Evolutionary conservation across 2,888 invertebrate species (phyloP).

Genomic region (Brassicogethes aeneus): DNA sequence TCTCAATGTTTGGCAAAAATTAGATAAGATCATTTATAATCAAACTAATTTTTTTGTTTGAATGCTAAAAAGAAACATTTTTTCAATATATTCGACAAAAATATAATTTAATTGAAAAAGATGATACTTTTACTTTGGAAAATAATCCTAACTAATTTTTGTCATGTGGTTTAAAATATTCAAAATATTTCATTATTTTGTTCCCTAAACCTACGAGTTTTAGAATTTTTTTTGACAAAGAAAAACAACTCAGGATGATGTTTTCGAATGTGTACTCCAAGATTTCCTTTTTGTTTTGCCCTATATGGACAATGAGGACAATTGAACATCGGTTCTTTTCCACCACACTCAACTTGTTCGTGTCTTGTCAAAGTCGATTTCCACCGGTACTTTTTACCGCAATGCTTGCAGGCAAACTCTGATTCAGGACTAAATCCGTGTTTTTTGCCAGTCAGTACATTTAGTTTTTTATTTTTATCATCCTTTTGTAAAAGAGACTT

Average conservation of each 20-base stretch:
- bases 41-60: too few relatives aligned
- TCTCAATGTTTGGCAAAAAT: too few relatives aligned
- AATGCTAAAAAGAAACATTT: too few relatives aligned
- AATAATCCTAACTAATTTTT: too few relatives aligned
- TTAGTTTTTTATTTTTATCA: background rate
- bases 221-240: background rate
- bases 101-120: too few relatives aligned
- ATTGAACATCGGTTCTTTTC: slow-evolving; percentile 70
- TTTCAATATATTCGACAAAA: too few relatives aligned
- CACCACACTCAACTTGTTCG: slow-evolving; percentile 72
- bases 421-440: slow-evolving; percentile 39
- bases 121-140: too few relatives aligned
- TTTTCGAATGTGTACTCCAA: slow-evolving; percentile 72
- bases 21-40: too few relatives aligned
- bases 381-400: slow-evolving; percentile 79
- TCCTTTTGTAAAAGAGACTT: background rate
- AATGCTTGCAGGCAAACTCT: slow-evolving; percentile 71
- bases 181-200: background rate
- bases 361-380: slow-evolving; percentile 61
- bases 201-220: background rate
- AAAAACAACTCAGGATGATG: slow-evolving; percentile 46
- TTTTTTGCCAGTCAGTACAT: slow-evolving; percentile 11
- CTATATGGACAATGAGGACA: slow-evolving; percentile 58
- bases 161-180: too few relatives aligned
- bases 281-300: slow-evolving; percentile 72